Evolutionary conservation across 1,140 invertebrate species (phyloP).

Genomic region (Drosophila baimaii): DNA sequence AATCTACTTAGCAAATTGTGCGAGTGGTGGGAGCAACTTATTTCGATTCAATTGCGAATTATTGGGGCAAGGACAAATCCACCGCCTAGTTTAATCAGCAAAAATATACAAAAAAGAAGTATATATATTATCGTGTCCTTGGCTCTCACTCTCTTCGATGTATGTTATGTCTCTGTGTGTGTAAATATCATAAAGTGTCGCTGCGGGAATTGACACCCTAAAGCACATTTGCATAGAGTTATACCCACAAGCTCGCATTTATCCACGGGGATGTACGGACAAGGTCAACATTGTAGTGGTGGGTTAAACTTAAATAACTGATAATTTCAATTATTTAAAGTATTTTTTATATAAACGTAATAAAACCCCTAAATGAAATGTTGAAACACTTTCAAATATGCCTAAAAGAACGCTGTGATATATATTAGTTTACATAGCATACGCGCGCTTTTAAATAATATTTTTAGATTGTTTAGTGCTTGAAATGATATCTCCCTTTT

Average conservation of each 20-base stretch:
- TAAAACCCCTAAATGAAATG: background rate
- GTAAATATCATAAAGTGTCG: constrained; percentile 60
- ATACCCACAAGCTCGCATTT: constrained; percentile 13
- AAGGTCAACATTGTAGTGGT: background rate
- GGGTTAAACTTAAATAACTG: background rate
- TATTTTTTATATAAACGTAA: background rate
- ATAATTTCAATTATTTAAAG: background rate
- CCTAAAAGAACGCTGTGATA: background rate
- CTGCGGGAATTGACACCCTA: constrained; percentile 56
- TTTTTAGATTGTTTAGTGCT: accelerated
- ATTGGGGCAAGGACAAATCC: constrained; percentile 48
- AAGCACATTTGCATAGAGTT: constrained; percentile 47
- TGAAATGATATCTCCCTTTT: background rate
- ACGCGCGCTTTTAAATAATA: background rate
- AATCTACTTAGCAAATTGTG: constrained; percentile 40
- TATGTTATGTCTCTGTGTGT: constrained; percentile 2
- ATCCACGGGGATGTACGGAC: background rate
- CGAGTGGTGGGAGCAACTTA: constrained; percentile 43
- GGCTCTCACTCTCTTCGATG: background rate
- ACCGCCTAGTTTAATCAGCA: constrained; percentile 69
- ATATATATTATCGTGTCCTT: constrained; percentile 8
- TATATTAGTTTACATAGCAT: background rate
- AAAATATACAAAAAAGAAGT: constrained; percentile 47
- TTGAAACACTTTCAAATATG: background rate
- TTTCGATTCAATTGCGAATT: constrained; percentile 66